A percentile compares a stretch with the other conserved stretches of the same genome.
phyloP scores from a whole-genome alignment of 2,113 vertebrate genomes.

The Leucosticte australis region DNA sequence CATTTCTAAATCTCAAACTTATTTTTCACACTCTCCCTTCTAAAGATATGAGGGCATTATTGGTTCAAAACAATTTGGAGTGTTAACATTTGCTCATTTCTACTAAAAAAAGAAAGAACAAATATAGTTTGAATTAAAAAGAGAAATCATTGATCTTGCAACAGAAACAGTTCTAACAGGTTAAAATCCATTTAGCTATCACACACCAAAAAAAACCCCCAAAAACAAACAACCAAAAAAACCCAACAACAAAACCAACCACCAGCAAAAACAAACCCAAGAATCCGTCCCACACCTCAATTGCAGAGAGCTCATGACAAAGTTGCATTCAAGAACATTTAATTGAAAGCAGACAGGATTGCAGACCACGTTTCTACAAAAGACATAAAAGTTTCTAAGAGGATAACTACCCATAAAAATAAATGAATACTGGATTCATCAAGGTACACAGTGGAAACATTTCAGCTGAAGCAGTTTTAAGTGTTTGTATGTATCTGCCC shows the following conservation, averaged over 20 bases:
- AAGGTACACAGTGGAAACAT: not conserved
- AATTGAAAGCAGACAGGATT: not conserved
- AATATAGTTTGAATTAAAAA: not conserved
- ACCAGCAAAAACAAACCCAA: not conserved
- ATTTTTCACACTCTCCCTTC: not conserved
- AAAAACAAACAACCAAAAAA: not conserved
- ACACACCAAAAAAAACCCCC: not conserved
- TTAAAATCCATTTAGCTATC: not conserved
- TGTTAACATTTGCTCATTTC: not conserved
- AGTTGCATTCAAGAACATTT: not conserved
- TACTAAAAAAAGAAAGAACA: not conserved
- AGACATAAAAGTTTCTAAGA: not conserved
- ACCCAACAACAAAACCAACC: not conserved
- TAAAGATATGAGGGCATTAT: not conserved
- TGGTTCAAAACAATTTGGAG: not conserved
- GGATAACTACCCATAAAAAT: not conserved
- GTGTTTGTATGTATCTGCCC: accelerated
- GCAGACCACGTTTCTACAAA: not conserved
- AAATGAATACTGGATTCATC: not conserved
- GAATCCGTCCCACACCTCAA: not conserved
- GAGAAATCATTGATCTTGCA: not conserved
- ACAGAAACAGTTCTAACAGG: not conserved
- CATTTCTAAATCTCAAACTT: not conserved
- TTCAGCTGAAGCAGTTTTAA: not conserved
- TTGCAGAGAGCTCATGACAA: not conserved